Base-by-base conservation (phyloP, 2,888 invertebrate genomes). In the Pollenia griseotomentosa region DNA sequence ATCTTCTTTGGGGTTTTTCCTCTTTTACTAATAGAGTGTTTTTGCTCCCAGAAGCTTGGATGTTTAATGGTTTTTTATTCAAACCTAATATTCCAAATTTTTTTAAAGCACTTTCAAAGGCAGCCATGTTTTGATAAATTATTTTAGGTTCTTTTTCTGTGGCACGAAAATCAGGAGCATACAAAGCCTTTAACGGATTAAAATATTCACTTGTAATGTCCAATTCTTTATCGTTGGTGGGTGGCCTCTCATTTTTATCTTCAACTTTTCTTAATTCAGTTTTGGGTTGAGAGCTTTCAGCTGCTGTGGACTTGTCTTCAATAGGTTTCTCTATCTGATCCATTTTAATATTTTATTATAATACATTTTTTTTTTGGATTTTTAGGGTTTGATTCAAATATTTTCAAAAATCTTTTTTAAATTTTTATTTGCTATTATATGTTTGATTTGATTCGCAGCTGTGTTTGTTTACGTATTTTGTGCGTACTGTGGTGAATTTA, bases 101-200 rank as follows among this genome's bases (percentile, higher is more conserved):
- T 33, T 92, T 93, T 0, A 94, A 90, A 0, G 93, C 92, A 7
- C 94, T 93, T 84, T 95, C 94, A 90, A 95, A 97, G 89, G 95
- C 95, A 2, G 94, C 94, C 77, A 97, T 87, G 92, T 97, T 97
- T 91, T 97, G 97, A 90, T 95, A 96, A 40, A 95, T 95, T 0
- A 96, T 96, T 83, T 94, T 93, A 19, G 94, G 91, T 5, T 94
- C 93, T 0, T 96, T 96, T 16, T 95, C 89, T 80, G 93, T 93
- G 0, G 95, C 90, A 89, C 89, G 89, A 16, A 90, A 90, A 3
- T 95, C 95, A 0, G 94, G 88, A 0, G 95, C 95, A 89, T 96
- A 96, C 14, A 97, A 93, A 0, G 96, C 97, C 91, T 95, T 95
- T 2, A 96, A 55, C 0, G 97, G 96, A 93, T 97, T 95, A 89